phyloP scores from a whole-genome alignment of 2,888 invertebrate species.

The Tipula vernalis region DNA sequence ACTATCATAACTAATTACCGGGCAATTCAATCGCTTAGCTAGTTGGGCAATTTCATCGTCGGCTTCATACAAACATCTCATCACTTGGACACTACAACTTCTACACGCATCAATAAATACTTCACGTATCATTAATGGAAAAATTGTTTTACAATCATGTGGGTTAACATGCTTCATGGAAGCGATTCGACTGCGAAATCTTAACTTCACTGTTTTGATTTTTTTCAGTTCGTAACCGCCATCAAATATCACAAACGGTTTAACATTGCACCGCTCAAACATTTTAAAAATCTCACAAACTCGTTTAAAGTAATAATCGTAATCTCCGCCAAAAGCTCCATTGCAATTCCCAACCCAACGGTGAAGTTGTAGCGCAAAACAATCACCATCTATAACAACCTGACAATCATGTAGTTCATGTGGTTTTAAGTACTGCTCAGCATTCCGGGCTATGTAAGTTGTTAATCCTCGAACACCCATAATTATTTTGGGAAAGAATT shows the following conservation, averaged over 20 bases:
- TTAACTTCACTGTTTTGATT: slow-evolving; percentile 46
- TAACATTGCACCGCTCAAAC: slow-evolving; percentile 55
- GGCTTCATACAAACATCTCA: slow-evolving; percentile 76
- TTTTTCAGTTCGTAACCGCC: slow-evolving; percentile 65
- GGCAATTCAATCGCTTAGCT: slow-evolving; percentile 64
- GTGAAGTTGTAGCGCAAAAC: slow-evolving; percentile 59
- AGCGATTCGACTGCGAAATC: slow-evolving; percentile 46
- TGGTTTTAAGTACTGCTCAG: slow-evolving; percentile 48
- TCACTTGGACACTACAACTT: slow-evolving; percentile 51
- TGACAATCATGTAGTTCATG: slow-evolving; percentile 52
- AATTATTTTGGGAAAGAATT: background rate
- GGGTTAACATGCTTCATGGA: slow-evolving; percentile 44
- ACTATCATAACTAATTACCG: slow-evolving; percentile 84
- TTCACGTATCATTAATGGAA: slow-evolving; percentile 62
- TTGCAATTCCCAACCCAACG: slow-evolving; percentile 44
- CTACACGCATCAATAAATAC: slow-evolving; percentile 58
- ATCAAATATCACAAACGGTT: slow-evolving; percentile 64
- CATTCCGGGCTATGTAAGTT: slow-evolving; percentile 56
- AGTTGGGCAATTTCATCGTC: slow-evolving; percentile 78
- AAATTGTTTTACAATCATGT: slow-evolving; percentile 44
- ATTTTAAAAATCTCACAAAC: slow-evolving; percentile 56
- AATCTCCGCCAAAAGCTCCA: slow-evolving; percentile 76
- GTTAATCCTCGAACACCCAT: slow-evolving; percentile 85
- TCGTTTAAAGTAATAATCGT: slow-evolving; percentile 57
- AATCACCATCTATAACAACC: slow-evolving; percentile 71